phyloP scores from a whole-genome alignment of 2,888 invertebrate species.

The Allolobophora icterica region DNA sequence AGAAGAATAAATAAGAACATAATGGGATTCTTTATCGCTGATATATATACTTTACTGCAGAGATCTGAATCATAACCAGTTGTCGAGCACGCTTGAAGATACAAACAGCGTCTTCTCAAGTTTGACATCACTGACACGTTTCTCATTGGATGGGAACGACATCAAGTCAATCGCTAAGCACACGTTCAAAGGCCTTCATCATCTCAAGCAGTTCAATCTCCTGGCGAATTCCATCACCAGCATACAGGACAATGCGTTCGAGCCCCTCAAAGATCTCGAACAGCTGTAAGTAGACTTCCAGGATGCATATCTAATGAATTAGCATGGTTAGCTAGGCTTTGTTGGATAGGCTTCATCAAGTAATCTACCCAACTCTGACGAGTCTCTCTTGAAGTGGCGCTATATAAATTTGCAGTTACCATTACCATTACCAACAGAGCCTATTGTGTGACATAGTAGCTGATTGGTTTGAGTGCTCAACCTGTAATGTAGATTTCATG shows the following conservation, averaged over 20 bases:
- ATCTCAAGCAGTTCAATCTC: conserved; percentile 78
- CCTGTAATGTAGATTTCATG: too few species aligned
- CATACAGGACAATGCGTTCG: conserved; percentile 83
- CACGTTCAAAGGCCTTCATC: conserved; percentile 80
- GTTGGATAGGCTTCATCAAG: not conserved
- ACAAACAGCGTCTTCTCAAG: conserved; percentile 77
- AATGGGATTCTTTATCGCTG: not conserved
- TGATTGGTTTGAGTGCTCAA: too few species aligned
- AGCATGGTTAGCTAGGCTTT: not conserved
- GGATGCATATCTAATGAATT: not conserved
- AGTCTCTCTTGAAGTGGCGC: too few species aligned
- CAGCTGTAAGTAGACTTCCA: conserved; percentile 23
- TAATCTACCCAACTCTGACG: too few species aligned
- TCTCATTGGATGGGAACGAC: conserved; percentile 80
- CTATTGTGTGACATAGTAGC: too few species aligned
- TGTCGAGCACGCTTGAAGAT: conserved; percentile 71
- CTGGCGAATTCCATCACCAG: conserved; percentile 83
- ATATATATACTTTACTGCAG: conserved; percentile 63
- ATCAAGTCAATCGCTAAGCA: conserved; percentile 80
- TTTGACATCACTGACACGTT: conserved; percentile 74
- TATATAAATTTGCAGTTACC: too few species aligned
- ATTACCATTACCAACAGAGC: too few species aligned
- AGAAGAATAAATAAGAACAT: too few species aligned
- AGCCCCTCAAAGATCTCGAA: not conserved
- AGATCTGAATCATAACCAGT: conserved; percentile 80